A percentile compares a stretch with the other conserved stretches of the same genome.
phyloP scores from a whole-genome alignment of 2,797 vertebrate genomes.

The Myotis planiceps region DNA sequence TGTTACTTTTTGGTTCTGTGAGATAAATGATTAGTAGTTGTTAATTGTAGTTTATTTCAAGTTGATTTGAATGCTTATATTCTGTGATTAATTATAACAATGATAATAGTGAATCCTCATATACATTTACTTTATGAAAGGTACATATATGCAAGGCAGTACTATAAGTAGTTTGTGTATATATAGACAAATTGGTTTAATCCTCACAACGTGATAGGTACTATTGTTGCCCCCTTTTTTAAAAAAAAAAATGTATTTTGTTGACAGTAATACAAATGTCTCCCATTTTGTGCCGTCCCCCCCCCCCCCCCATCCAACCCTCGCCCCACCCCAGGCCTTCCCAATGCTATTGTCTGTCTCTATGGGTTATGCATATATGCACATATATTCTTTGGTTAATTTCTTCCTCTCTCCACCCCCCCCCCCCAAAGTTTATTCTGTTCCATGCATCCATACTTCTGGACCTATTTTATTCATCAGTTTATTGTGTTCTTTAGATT shows the following conservation, averaged over 20 bases:
- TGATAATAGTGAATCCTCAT: neutral
- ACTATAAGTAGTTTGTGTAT: neutral
- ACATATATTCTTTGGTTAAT: neutral
- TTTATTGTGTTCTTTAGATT: neutral
- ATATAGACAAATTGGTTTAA: neutral
- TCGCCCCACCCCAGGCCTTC: neutral
- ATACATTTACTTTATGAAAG: neutral
- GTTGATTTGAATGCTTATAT: slow-evolving; percentile 29
- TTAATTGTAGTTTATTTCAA: slow-evolving; percentile 26
- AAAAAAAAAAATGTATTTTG: neutral
- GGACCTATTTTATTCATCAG: neutral
- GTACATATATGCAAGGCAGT: neutral
- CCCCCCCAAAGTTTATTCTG: neutral
- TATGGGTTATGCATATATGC: neutral
- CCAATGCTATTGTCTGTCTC: neutral
- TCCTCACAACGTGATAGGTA: neutral
- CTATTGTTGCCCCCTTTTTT: neutral
- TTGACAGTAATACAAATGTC: neutral
- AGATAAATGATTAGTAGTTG: slow-evolving; percentile 18
- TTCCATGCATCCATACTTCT: neutral
- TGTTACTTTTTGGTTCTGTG: neutral
- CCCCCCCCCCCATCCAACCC: neutral
- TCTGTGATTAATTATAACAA: neutral
- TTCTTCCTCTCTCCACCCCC: neutral
- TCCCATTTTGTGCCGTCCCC: neutral